Evolutionary conservation across 1,140 invertebrate genomes (phyloP), one percentile per base, ranked within the genome.

Genomic region (Nasonia longicornis): DNA sequence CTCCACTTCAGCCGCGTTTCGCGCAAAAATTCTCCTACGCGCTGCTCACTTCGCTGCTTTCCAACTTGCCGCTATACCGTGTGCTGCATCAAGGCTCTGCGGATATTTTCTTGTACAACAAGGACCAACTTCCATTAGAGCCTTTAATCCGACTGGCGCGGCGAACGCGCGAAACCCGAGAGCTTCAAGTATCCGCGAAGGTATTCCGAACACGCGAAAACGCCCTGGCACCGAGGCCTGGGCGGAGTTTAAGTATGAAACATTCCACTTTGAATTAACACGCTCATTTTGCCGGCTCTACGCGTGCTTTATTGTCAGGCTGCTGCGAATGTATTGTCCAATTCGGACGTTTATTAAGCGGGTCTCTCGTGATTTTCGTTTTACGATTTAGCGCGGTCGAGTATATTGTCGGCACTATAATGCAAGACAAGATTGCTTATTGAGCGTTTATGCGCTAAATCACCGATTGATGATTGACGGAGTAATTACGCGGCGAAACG

Each of bases 141-240:
- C 38, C 63, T 70, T 77, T 70, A 48, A 77, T 77, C 64, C 38
- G 26, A 69, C n/a, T 22, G 58, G 7, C 64, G n/a, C 22, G 52
- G 16, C 1, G 26, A 11, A 3, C 48, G 22, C 26, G 64, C 29
- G 22, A 67, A 67, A 67, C 20, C 22, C 42, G 16, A 48, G 66
- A 45, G 76, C 76, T 69, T 31, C 38, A 77, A 69, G 22, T 77
- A 77, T 79, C 77, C 16, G 22, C 29, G 31, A 72, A 63, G 69
- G 66, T 79, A 79, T 79, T 58, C 48, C 45, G 67, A 71, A 79
- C 69, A 72, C 45, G 69, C 77, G 67, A 78, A 71, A 78, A 52
- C 63, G 29, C 22, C 7, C 4, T 16, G n/a, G 14, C n/a, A 22
- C 11, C 35, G 14, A 20, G 26, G 16, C 11, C 10, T 73, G 45